A percentile compares a stretch with the other conserved stretches of the same genome.
Evolutionary conservation across 2,888 invertebrate genomes (phyloP).

Genomic region (Hartigia nigra): DNA sequence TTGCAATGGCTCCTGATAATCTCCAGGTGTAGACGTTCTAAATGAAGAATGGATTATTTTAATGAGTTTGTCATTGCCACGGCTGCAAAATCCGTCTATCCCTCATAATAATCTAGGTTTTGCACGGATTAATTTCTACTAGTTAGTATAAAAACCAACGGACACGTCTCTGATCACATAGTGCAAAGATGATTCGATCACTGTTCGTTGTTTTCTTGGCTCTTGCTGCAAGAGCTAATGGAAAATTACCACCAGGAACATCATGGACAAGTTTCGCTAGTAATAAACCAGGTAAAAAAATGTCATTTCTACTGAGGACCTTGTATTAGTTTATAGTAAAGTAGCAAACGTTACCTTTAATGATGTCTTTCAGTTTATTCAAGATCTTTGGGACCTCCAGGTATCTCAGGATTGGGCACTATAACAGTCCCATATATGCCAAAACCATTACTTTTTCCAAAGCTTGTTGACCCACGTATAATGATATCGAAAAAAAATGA

Average conservation of each 20-base stretch:
- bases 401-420: constrained; percentile 38
- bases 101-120: neutral
- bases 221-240: constrained; percentile 31
- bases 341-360: neutral
- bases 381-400: constrained; percentile 46
- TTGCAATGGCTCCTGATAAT: constrained; percentile 37
- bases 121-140: neutral
- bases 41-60: constrained; percentile 38
- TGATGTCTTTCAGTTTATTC: constrained; percentile 35
- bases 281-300: constrained; percentile 26
- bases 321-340: neutral
- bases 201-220: constrained; percentile 38
- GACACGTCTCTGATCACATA: constrained; percentile 12
- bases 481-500: constrained; percentile 56
- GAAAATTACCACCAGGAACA: constrained; percentile 40
- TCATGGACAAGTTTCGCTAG: constrained; percentile 41
- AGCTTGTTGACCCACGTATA: constrained; percentile 55
- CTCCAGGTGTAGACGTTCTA: constrained; percentile 45
- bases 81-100: neutral
- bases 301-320: neutral
- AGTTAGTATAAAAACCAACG: neutral
- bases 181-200: constrained; percentile 43
- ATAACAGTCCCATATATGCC: constrained; percentile 52
- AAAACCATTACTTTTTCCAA: constrained; percentile 52
- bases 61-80: constrained; percentile 27